Evolutionary conservation across 2,888 invertebrate genomes (phyloP), one percentile per base, ranked within the genome.

Genomic region (Agrochola macilenta): DNA sequence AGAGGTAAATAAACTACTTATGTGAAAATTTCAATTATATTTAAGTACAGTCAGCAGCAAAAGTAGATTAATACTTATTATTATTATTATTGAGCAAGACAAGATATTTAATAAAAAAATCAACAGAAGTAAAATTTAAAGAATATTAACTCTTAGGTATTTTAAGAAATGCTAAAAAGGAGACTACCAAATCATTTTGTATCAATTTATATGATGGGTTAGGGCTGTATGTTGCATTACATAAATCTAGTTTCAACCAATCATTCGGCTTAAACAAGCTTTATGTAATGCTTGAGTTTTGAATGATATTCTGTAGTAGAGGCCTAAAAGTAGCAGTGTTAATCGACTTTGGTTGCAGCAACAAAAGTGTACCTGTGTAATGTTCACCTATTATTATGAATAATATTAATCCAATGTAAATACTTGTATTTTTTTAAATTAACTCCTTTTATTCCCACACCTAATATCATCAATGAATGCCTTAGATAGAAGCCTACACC

Each of bases 1-100:
- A 58, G 98, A 98, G 90, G 97, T 98, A 4, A 93, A 96, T 75
- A 97, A 97, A 89, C 93, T 97, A 86, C 94, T 95, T 52, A 90
- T 91, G 79, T 94, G 88, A 87, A 78, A 60, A 14, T 14, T 46
- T 52, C 0, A 30, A 52, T 20, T 17, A 65, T 68, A 39, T 35
- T 49, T n/a, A 72, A 26, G 12, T 79, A 57, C 17, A 49, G 26
- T 49, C 20, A 14, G 30, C 30, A 74, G 46, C 54, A 30, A 70
- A 43, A 20, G 9, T 26, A 0, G 17, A 26, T 26, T 49, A 46
- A 49, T 11, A 63, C 20, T 43, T 30, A 49, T 49, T 35, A 35
- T 35, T 30, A 35, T n/a, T 12, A 64, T n/a, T 20, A 26, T 14
- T 49, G 8, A 14, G 14, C 12, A 17, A 46, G 46, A 71, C 4